Evolutionary conservation across 2,797 vertebrate species (phyloP).

Genomic region (Phalloptychus januarius): DNA sequence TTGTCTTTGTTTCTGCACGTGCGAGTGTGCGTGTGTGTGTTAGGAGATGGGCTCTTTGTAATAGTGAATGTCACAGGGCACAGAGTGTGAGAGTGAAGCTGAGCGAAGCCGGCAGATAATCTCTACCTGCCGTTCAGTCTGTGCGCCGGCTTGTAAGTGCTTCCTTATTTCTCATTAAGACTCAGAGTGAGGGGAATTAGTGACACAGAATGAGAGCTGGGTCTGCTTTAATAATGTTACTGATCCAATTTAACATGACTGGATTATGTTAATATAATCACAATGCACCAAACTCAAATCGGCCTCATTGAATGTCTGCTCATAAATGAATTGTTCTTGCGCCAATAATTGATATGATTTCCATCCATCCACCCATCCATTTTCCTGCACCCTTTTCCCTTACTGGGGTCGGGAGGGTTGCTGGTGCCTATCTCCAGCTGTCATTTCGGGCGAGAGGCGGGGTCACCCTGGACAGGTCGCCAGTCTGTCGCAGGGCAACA

Average conservation of each 20-base stretch:
- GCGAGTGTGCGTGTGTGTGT: background rate
- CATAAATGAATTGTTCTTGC: constrained; percentile 58
- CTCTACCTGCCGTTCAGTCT: constrained; percentile 62
- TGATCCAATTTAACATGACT: constrained; percentile 73
- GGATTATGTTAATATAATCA: constrained; percentile 76
- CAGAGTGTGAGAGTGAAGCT: constrained; percentile 27
- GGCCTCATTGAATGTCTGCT: constrained; percentile 35
- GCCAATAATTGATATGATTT: constrained; percentile 48
- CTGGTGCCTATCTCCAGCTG: no score
- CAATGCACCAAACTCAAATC: constrained; percentile 56
- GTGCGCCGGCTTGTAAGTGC: constrained; percentile 49
- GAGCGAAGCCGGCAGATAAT: constrained; percentile 62
- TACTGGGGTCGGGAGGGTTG: no score
- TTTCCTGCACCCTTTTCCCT: no score
- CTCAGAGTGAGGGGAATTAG: constrained; percentile 68
- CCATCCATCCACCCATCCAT: no score
- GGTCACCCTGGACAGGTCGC: no score
- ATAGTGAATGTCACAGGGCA: constrained; percentile 33
- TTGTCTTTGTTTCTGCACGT: constrained; percentile 20
- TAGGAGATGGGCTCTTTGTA: constrained; percentile 12
- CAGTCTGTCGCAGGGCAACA: no score
- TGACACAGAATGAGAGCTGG: constrained; percentile 59
- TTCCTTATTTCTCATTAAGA: constrained; percentile 75
- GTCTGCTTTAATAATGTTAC: constrained; percentile 68
- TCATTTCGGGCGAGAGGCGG: no score